Conservation (phyloP, 2,888 invertebrate species). For the Salticus scenicus region DNA sequence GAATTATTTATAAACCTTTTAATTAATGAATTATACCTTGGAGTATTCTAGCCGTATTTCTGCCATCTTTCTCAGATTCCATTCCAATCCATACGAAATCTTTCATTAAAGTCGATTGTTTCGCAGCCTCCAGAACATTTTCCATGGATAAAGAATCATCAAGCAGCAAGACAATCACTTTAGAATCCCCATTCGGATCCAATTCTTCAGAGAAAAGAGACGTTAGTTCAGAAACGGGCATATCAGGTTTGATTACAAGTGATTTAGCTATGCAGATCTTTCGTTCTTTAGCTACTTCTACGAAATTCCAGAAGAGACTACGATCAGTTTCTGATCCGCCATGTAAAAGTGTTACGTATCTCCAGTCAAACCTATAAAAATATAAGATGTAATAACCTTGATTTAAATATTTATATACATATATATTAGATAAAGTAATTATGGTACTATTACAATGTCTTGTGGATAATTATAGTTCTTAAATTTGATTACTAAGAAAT, state of each 20-base stretch:
- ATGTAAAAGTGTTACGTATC: slow-evolving; percentile 75
- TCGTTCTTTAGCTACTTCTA: slow-evolving; percentile 70
- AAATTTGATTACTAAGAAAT: too few relatives aligned
- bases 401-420: too few relatives aligned
- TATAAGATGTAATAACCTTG: too few relatives aligned
- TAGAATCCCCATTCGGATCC: slow-evolving; percentile 20
- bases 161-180: slow-evolving; percentile 75
- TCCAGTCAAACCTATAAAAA: slow-evolving; percentile 73
- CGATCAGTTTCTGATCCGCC: slow-evolving; percentile 74
- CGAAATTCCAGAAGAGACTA: slow-evolving; percentile 74
- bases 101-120: slow-evolving; percentile 63
- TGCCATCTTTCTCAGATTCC: slow-evolving; percentile 44
- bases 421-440: too few relatives aligned
- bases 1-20: too few relatives aligned
- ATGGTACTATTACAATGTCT: too few relatives aligned
- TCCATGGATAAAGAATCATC: slow-evolving; percentile 73
- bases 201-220: slow-evolving; percentile 20
- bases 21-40: too few relatives aligned
- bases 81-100: slow-evolving; percentile 60
- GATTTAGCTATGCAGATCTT: slow-evolving; percentile 74
- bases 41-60: slow-evolving; percentile 42
- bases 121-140: slow-evolving; percentile 74
- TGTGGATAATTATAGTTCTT: not conserved
- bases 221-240: slow-evolving; percentile 28
- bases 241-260: slow-evolving; percentile 71